Evolutionary conservation across 2,113 vertebrate genomes (phyloP).

Genomic region (Edolisoma coerulescens): DNA sequence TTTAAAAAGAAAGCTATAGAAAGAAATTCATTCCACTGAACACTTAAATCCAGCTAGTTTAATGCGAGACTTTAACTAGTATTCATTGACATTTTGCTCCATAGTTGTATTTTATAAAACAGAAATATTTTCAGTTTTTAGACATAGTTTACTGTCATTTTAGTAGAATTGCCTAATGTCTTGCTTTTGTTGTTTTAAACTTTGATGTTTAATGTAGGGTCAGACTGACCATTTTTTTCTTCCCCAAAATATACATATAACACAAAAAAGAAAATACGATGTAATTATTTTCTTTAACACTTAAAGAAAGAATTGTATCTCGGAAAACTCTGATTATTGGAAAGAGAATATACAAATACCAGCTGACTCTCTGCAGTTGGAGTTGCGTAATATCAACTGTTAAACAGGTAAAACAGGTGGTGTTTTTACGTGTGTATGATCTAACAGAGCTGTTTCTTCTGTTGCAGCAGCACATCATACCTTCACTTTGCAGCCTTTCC

Average conservation of each 20-base stretch:
- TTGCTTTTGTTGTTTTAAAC: neutral
- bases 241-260: neutral
- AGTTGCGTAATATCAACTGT: neutral
- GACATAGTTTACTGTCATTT: neutral
- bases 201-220: neutral
- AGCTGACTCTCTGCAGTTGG: neutral
- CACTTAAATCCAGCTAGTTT: neutral
- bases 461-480: neutral
- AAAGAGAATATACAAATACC: rapidly evolving
- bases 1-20: neutral
- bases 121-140: neutral
- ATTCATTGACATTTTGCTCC: neutral
- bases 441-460: neutral
- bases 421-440: neutral
- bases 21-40: neutral
- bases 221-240: neutral
- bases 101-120: neutral
- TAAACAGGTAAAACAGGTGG: neutral
- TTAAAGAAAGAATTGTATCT: neutral
- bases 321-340: neutral
- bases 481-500: neutral
- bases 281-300: neutral
- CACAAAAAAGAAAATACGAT: neutral
- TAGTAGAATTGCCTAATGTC: neutral
- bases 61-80: neutral